These are phyloP conservation scores for Crotophaga sulcirostris DNA, from an alignment of 2,113 vertebrate species.

Conservation along the genomic window DNA sequence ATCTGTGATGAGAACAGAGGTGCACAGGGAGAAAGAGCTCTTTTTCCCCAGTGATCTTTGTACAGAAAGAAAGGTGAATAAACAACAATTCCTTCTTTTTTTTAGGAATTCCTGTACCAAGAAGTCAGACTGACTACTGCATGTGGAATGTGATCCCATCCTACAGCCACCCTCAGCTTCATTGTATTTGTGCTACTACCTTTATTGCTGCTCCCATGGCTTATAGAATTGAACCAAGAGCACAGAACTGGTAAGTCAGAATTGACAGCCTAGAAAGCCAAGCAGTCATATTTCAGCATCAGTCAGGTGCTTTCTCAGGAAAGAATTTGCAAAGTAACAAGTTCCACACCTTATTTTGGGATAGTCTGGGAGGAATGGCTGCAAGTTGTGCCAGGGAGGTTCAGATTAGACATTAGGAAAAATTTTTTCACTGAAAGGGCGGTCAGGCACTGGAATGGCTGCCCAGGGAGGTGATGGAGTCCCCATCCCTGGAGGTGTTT, in stretches of 20 bases:
- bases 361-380: neutral
- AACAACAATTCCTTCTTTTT: neutral
- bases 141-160: neutral
- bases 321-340: conserved; percentile 18
- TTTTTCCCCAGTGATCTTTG: neutral
- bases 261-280: neutral
- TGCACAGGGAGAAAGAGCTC: neutral
- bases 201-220: neutral
- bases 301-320: neutral
- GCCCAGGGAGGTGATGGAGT: too few relatives aligned
- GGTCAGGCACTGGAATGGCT: too few relatives aligned
- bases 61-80: neutral
- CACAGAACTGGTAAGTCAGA: neutral
- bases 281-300: neutral
- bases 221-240: neutral
- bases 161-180: neutral
- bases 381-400: too few relatives aligned
- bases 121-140: neutral
- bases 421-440: too few relatives aligned
- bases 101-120: neutral
- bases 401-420: too few relatives aligned
- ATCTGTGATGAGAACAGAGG: neutral
- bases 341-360: neutral
- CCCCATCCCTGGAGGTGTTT: too few relatives aligned
- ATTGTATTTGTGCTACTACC: neutral